A percentile compares a stretch with the other conserved stretches of the same genome.
Conservation (phyloP, 2,797 vertebrate species). For the Cyprinella venusta region DNA sequence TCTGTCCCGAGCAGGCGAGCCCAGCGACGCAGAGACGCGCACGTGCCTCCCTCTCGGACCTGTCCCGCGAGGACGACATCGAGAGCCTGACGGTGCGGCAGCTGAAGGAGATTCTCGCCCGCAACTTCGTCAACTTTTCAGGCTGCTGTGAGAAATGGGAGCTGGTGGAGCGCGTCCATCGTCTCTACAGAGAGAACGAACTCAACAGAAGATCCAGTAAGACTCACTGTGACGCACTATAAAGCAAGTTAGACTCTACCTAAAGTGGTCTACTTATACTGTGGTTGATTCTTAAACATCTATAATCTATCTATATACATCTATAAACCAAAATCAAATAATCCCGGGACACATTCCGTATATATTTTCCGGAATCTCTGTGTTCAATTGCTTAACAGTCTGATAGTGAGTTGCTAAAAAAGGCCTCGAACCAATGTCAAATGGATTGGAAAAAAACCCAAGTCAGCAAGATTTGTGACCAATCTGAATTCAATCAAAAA, state of each 20-base stretch:
- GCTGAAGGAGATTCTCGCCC: conserved; percentile 95
- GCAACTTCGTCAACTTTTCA: conserved; percentile 97
- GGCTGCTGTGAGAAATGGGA: conserved; percentile 99
- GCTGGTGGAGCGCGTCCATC: conserved; percentile 93
- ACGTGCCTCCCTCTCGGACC: conserved; percentile 91
- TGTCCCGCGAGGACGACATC: conserved; percentile 90
- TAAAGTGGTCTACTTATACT: background rate
- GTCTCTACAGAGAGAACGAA: conserved; percentile 92
- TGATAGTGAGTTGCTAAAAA: background rate
- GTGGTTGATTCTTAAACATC: background rate
- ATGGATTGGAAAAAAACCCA: background rate
- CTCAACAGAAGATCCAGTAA: conserved; percentile 91
- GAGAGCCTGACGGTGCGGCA: conserved; percentile 93
- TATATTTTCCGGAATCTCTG: too few relatives aligned
- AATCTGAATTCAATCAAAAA: background rate
- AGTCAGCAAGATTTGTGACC: background rate
- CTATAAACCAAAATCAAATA: too few relatives aligned
- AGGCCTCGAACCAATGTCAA: background rate
- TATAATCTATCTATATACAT: background rate
- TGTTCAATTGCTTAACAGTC: background rate
- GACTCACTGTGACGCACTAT: conserved; percentile 19
- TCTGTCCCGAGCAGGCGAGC: conserved; percentile 75
- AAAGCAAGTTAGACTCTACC: background rate
- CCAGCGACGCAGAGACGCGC: conserved; percentile 85
- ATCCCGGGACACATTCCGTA: too few relatives aligned